These are phyloP conservation scores for Amyelois transitella DNA, from an alignment of 1,140 invertebrate species.

Conservation along the genomic window DNA sequence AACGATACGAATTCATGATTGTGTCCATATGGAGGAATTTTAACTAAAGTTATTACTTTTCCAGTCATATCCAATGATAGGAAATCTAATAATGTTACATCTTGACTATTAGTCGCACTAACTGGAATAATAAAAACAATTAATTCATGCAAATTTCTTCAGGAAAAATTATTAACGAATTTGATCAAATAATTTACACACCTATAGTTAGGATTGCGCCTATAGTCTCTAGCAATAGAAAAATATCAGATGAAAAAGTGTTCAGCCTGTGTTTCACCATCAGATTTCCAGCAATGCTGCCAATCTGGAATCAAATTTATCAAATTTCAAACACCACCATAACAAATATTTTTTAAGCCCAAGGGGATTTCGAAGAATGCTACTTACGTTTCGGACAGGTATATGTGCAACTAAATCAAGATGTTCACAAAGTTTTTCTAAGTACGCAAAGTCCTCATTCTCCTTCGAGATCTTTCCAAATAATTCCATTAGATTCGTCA, in stretches of 20 bases:
- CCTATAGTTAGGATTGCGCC: constrained; percentile 76
- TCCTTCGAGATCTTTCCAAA: constrained; percentile 55
- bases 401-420: constrained; percentile 80
- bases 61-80: constrained; percentile 77
- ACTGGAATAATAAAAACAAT: constrained; percentile 13
- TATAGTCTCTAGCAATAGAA: constrained; percentile 80
- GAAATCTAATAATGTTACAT: constrained; percentile 73
- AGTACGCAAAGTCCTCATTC: constrained; percentile 73
- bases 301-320: constrained; percentile 66
- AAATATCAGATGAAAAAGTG: constrained; percentile 86
- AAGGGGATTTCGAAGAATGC: background rate
- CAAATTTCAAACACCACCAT: too few species aligned
- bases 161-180: background rate
- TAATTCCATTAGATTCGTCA: constrained; percentile 78
- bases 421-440: constrained; percentile 76
- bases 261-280: constrained; percentile 81
- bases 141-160: background rate
- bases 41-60: constrained; percentile 78
- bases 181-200: constrained; percentile 29
- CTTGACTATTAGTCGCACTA: constrained; percentile 13
- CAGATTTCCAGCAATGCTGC: constrained; percentile 83
- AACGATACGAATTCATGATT: constrained; percentile 74
- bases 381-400: constrained; percentile 80
- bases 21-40: constrained; percentile 67
- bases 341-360: background rate